Evolutionary conservation across 2,113 vertebrate species (phyloP).

Genomic region (Xiphophorus maculatus): DNA sequence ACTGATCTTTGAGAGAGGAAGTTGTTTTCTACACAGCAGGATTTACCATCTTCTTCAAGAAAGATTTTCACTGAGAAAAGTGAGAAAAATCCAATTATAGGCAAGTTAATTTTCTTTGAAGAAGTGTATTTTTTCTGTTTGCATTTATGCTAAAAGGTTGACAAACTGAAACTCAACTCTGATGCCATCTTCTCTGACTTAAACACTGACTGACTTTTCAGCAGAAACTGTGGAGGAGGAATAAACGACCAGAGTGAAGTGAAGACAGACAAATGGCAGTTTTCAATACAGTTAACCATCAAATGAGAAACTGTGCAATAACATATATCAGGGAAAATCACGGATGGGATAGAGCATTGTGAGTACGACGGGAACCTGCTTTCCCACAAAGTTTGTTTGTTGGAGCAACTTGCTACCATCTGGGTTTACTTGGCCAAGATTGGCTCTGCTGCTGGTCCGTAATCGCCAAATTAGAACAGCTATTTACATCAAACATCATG

Average conservation of each 20-base stretch:
- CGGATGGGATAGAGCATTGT: not conserved
- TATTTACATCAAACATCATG: conserved; percentile 60
- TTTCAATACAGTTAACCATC: conserved; percentile 25
- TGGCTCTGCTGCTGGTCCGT: conserved; percentile 52
- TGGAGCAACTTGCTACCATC: conserved; percentile 59
- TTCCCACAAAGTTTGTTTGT: conserved; percentile 56
- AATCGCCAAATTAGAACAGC: conserved; percentile 54
- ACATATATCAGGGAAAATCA: conserved; percentile 13
- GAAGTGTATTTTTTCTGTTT: conserved; percentile 24
- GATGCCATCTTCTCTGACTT: conserved; percentile 24
- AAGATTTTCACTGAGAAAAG: conserved; percentile 1
- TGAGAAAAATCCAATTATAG: conserved; percentile 23
- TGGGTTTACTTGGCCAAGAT: conserved; percentile 69
- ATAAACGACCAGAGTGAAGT: conserved; percentile 38
- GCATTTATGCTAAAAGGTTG: conserved; percentile 30
- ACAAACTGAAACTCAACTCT: conserved; percentile 29
- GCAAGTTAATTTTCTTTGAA: conserved; percentile 24
- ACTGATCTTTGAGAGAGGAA: conserved; percentile 21
- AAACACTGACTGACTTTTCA: conserved; percentile 44
- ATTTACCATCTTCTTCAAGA: conserved; percentile 12
- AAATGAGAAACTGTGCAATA: conserved; percentile 37
- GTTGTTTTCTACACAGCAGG: conserved; percentile 22
- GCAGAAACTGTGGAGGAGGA: conserved; percentile 19
- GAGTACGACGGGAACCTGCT: conserved; percentile 33
- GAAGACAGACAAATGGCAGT: conserved; percentile 28